Conservation (phyloP, 2,888 invertebrate species). For the Calliopum simillimum region DNA sequence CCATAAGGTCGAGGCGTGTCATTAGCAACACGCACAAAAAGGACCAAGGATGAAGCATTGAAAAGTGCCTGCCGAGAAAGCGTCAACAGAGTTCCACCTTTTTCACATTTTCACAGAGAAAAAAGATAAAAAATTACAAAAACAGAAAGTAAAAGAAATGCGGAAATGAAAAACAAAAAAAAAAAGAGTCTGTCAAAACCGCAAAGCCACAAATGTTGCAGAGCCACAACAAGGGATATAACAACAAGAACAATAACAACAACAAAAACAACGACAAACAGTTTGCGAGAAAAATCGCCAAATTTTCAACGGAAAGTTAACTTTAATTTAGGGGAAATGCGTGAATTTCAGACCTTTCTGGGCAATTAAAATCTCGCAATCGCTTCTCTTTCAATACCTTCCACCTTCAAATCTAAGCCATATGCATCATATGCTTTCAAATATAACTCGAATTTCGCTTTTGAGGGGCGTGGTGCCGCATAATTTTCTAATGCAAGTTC, state of each 20-base stretch:
- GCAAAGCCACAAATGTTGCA: slow-evolving; percentile 16
- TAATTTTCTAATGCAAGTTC: no score
- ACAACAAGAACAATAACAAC: not conserved
- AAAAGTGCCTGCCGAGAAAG: not conserved
- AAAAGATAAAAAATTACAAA: slow-evolving; percentile 37
- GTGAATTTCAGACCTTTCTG: not conserved
- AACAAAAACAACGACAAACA: not conserved
- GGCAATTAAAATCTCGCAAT: no score
- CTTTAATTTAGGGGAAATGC: not conserved
- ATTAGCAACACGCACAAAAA: slow-evolving; percentile 42
- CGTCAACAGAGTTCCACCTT: slow-evolving; percentile 15
- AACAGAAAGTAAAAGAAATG: not conserved
- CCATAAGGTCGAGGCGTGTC: slow-evolving; percentile 60
- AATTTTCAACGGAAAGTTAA: not conserved
- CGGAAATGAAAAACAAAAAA: no score
- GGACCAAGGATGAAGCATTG: not conserved
- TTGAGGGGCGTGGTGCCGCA: no score
- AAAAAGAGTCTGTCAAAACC: slow-evolving; percentile 24
- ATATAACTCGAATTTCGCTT: no score
- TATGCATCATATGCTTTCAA: no score
- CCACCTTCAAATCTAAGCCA: no score
- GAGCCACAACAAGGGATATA: not conserved
- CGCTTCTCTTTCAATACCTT: no score
- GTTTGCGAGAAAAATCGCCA: not conserved
- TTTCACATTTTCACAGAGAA: slow-evolving; percentile 33